A percentile compares a stretch with the other conserved stretches of the same genome.
Conservation (phyloP, 1,140 invertebrate species). For the Pogonomyrmex californicus region DNA sequence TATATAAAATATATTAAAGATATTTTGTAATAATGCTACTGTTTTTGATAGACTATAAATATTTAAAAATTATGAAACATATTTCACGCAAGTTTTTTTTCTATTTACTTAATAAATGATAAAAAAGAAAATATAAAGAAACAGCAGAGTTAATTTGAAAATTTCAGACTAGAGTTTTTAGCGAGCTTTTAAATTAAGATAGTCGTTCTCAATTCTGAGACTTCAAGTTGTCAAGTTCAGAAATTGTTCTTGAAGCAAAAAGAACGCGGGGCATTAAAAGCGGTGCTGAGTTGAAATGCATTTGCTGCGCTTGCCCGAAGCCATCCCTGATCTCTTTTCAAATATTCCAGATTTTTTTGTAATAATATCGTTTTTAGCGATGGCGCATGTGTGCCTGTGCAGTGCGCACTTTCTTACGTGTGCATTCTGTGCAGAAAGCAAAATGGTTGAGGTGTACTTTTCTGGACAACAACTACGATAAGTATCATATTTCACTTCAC, state of each 20-base stretch:
- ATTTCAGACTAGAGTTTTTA: slow-evolving; percentile 52
- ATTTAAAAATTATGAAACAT: slow-evolving; percentile 3
- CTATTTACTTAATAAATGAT: slow-evolving; percentile 9
- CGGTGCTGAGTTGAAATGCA: slow-evolving; percentile 64
- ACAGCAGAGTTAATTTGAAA: slow-evolving; percentile 52
- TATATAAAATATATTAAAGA: neutral
- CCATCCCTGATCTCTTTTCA: slow-evolving; percentile 57
- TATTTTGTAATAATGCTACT: slow-evolving; percentile 7
- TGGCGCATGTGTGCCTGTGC: slow-evolving; percentile 30
- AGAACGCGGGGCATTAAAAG: slow-evolving; percentile 54
- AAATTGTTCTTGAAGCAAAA: slow-evolving; percentile 61
- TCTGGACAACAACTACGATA: slow-evolving; percentile 59
- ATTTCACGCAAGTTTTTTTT: slow-evolving; percentile 6
- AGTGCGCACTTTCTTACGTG: slow-evolving; percentile 56
- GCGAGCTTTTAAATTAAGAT: slow-evolving; percentile 54
- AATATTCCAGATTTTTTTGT: slow-evolving; percentile 57
- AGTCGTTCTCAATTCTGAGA: slow-evolving; percentile 51
- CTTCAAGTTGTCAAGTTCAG: slow-evolving; percentile 61
- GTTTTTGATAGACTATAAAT: neutral
- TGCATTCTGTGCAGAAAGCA: slow-evolving; percentile 56
- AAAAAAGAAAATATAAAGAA: slow-evolving; percentile 19
- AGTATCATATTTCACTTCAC: slow-evolving; percentile 64
- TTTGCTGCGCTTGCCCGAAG: slow-evolving; percentile 60
- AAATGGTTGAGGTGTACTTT: slow-evolving; percentile 54
- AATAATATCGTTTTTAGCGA: slow-evolving; percentile 48